Evolutionary conservation across 2,797 vertebrate species (phyloP).

Genomic region (Poeciliopsis presidionis): DNA sequence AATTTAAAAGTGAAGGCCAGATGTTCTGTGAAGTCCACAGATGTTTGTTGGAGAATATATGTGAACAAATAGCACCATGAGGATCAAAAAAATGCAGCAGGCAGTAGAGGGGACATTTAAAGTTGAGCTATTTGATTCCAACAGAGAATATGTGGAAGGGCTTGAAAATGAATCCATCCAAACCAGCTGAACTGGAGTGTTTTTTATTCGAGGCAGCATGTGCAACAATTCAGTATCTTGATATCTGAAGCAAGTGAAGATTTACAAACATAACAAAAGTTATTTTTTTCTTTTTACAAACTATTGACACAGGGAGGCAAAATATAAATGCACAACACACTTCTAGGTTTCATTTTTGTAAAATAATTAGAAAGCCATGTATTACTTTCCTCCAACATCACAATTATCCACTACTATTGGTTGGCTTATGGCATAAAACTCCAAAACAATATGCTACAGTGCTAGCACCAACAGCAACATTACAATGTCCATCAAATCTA

Average conservation of each 20-base stretch:
- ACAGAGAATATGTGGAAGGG: background rate
- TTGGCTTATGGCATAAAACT: background rate
- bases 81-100: background rate
- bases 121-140: background rate
- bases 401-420: background rate
- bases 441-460: background rate
- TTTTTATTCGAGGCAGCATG: background rate
- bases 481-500: constrained; percentile 15
- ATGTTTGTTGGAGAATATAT: background rate
- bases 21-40: background rate
- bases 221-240: background rate
- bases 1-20: background rate
- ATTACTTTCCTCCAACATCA: background rate
- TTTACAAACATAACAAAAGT: background rate
- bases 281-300: background rate
- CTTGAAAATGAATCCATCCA: background rate
- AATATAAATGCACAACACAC: background rate
- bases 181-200: background rate
- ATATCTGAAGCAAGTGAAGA: background rate
- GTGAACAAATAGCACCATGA: background rate
- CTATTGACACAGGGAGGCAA: background rate
- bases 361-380: background rate
- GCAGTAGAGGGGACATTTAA: background rate
- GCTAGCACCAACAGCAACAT: background rate
- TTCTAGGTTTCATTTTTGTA: background rate